These are phyloP conservation scores for Arvicanthis niloticus DNA, from an alignment of 2,113 vertebrate species.

Conservation along the genomic window DNA sequence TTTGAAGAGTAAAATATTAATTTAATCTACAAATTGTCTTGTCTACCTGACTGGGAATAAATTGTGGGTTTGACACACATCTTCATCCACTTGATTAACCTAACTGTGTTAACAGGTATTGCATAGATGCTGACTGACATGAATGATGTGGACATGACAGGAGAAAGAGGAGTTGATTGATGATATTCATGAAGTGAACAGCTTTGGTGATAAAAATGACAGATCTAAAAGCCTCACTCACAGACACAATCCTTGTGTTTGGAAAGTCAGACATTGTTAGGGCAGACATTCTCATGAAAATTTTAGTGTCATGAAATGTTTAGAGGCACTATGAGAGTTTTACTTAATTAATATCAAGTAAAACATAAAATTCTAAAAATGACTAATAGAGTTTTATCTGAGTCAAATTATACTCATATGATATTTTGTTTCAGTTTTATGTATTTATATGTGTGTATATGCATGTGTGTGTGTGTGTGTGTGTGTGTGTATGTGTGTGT, in stretches of 20 bases:
- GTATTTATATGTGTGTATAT: background rate
- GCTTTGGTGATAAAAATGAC: conserved; percentile 42
- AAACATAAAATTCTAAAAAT: background rate
- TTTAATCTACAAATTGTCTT: conserved; percentile 55
- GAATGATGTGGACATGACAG: conserved; percentile 28
- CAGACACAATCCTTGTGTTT: background rate
- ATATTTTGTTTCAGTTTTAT: background rate
- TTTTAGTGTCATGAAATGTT: background rate
- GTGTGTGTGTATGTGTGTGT: background rate
- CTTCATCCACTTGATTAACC: conserved; percentile 46
- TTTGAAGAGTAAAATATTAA: conserved; percentile 64
- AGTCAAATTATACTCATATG: background rate
- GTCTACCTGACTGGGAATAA: conserved; percentile 11
- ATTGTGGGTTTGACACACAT: conserved; percentile 45
- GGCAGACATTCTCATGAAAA: background rate
- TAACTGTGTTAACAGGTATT: background rate
- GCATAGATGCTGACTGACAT: background rate
- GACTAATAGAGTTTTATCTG: background rate
- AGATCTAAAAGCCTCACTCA: conserved; percentile 5
- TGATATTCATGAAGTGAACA: conserved; percentile 24
- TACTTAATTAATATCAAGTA: background rate
- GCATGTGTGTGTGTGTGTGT: background rate
- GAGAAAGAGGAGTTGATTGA: conserved; percentile 64
- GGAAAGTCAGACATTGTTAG: too few relatives aligned
- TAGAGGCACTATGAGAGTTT: background rate